Percentiles rank a stretch among this genome's conserved stretches.
Conservation (phyloP, 1,140 invertebrate genomes). For the Saccostrea glomerata region DNA sequence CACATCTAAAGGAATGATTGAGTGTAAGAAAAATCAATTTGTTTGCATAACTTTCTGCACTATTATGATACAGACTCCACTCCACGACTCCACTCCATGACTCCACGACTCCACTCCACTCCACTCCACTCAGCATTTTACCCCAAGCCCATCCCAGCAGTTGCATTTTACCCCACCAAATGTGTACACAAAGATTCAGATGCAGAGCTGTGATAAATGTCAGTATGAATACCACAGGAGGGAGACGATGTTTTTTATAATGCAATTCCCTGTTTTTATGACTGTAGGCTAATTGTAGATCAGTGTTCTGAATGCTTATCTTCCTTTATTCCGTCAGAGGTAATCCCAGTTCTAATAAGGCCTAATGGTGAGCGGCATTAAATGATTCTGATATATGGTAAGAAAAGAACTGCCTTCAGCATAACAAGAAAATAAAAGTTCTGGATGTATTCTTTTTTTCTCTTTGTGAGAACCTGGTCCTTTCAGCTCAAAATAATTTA, state of each 20-base stretch:
- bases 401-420: constrained; percentile 4
- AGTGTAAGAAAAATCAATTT: too few relatives aligned
- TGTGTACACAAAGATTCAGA: background rate
- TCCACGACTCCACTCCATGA: too few relatives aligned
- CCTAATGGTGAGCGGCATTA: constrained; percentile 16
- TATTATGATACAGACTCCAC: too few relatives aligned
- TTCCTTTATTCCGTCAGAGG: constrained; percentile 23
- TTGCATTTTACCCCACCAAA: background rate
- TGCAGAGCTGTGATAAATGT: constrained; percentile 2
- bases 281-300: constrained; percentile 32
- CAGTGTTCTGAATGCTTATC: constrained; percentile 25
- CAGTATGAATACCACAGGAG: background rate
- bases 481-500: background rate
- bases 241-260: background rate
- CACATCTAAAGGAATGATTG: too few relatives aligned
- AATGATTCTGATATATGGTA: constrained; percentile 25
- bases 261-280: constrained; percentile 15
- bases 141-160: background rate
- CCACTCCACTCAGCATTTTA: too few relatives aligned
- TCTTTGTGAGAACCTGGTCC: background rate
- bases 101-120: too few relatives aligned
- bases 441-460: background rate
- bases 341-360: constrained; percentile 20
- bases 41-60: too few relatives aligned
- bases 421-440: background rate